Base-by-base conservation (phyloP, 2,888 invertebrate species). In the Operophtera brumata region DNA sequence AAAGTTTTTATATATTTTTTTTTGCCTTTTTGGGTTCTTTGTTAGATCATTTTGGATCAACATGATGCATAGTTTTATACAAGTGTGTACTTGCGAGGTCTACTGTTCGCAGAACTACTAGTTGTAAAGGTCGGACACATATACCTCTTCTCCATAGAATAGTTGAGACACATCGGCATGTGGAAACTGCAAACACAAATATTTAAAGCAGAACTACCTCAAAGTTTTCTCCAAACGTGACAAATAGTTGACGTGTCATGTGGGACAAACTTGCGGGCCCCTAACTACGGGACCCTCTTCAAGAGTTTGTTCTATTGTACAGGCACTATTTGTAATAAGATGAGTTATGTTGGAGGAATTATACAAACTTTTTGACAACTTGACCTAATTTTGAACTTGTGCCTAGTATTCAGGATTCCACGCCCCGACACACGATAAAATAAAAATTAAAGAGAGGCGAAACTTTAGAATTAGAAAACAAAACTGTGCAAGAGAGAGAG, bases 291-390 rank as follows among this genome's bases (percentile, higher is more conserved):
- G 20, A 54, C 48, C 48, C 48, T 48, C 54, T 36, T 48, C 48
- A 45, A 28, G 12, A 36, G 43, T 50, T 30, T 8, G 39, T 34
- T 44, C 43, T 35, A 48, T 54, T 54, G 48, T 51, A 25, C 42
- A 12, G 44, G 36, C 41, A 45, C 28, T 41, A 44, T 51, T 47
- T 41, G 36, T 47, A 12, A 34, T 32, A 25, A 30, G 36, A 57
- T 57, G 51, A 48, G 44, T 52, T 57, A 47, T 47, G 50, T 42
- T 12, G 49, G 51, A 12, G 35, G 10, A 43, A 53, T 47, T n/a
- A 47, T 13, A 25, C n/a, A 30, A 35, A 48, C 20, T 45, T 41
- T 45, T 41, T 28, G 41, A 10, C n/a, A 10, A 10, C 20, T 3
- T n/a, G 13, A 2, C 20, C 20, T 13, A 39, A 39, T 39, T 13